Percentiles rank a stretch among this genome's conserved stretches.
These are phyloP conservation scores for Cyrtonyx montezumae DNA, from an alignment of 2,113 vertebrate genomes.

Conservation along the genomic window DNA sequence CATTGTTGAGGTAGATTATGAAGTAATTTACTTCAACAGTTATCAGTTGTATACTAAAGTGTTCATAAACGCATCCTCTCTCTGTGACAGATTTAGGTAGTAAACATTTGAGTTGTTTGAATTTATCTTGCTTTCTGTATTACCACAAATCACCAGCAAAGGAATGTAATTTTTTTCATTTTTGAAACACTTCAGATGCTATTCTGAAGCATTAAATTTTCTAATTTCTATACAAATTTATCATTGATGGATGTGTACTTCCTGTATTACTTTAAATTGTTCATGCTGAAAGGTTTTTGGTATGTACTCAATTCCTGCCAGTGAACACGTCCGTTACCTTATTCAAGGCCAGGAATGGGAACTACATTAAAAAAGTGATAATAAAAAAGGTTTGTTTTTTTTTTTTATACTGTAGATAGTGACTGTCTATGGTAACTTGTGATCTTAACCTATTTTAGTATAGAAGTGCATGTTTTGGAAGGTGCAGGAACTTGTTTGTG, in stretches of 20 bases:
- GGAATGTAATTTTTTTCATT: background rate
- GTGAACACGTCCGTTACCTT: background rate
- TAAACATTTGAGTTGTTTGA: background rate
- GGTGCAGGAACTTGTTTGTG: background rate
- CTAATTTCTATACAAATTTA: background rate
- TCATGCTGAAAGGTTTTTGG: background rate
- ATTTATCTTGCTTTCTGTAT: background rate
- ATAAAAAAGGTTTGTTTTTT: background rate
- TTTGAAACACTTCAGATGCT: background rate
- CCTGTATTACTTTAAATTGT: background rate
- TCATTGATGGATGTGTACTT: background rate
- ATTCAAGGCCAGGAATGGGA: background rate
- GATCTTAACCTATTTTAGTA: background rate
- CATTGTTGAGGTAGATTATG: background rate
- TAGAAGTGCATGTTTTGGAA: background rate
- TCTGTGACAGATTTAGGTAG: background rate
- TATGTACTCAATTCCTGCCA: background rate
- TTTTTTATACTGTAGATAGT: background rate
- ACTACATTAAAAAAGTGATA: background rate
- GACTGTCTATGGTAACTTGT: background rate
- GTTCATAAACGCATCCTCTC: background rate
- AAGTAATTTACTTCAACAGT: background rate
- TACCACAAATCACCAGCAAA: background rate
- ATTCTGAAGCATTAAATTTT: background rate
- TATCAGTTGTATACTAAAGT: background rate